Base-by-base conservation (phyloP, 2,113 vertebrate species). In the Anthoscopus minutus region DNA sequence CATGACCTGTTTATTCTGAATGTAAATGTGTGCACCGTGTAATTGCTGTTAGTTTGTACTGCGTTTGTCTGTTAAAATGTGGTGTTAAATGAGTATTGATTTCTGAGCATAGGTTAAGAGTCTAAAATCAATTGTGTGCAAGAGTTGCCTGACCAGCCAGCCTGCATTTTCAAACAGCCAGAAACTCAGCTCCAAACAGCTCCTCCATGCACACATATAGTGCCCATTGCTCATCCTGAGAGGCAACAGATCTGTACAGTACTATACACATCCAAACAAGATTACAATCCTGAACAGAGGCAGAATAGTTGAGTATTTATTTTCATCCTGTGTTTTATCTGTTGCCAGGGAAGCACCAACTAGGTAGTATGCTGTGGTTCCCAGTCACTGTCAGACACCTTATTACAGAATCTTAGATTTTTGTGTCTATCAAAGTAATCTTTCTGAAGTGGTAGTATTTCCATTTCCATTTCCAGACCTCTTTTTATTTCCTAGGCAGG, bases 61-160 rank as follows among this genome's bases (percentile, higher is more conserved):
- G 61, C 40, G 1, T 71, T 95, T 76, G 69, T 73, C 83, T 93
- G 83, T 95, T 95, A 89, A 89, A 89, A 88, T 50, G 80, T 88
- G 56, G 48, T 90, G 89, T 96, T 94, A 93, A 92, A 92, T 90
- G 89, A 93, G 81, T 96, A 97, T 95, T 92, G 96, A 97, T 96
- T 96, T 92, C 90, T 84, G 86, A 94, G 94, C 85, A 66, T 51
- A 95, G 79, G 88, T 93, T 97, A 94, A 92, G 67, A 92, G 90
- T 93, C 82, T 79, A 64, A 86, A 76, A 89, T 94, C 87, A 95
- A 93, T 92, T 73, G 73, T 53, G 54, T 73, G 78, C 67, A 67
- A 58, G 73, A 81, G 54, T 80, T 93, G 74, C 51, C 81, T 92
- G 60, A 60, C 62, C 48, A 78, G 48, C 65, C 86, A 88, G n/a